A percentile compares a stretch with the other conserved stretches of the same genome.
Conservation (phyloP, 2,797 vertebrate genomes). For the Trachurus trachurus region DNA sequence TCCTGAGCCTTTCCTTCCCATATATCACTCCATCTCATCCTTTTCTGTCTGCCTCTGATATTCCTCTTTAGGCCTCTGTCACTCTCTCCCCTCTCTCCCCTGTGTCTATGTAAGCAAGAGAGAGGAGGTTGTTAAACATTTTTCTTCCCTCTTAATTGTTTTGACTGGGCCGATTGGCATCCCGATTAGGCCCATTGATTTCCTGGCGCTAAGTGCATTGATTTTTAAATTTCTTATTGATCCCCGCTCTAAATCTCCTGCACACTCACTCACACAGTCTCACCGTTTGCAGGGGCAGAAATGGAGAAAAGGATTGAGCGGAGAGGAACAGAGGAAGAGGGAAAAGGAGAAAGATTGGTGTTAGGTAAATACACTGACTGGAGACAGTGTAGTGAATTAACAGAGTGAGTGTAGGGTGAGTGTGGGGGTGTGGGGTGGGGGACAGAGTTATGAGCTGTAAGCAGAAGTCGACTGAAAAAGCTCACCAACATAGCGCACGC, state of each 20-base stretch:
- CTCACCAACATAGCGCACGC: neutral
- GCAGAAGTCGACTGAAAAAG: constrained; percentile 17
- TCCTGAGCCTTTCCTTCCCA: constrained; percentile 79
- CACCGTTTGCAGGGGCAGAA: constrained; percentile 63
- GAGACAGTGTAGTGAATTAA: constrained; percentile 77
- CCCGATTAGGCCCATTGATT: constrained; percentile 98
- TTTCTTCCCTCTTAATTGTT: constrained; percentile 96
- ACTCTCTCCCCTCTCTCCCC: constrained; percentile 43
- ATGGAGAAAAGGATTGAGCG: constrained; percentile 61
- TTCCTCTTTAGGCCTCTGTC: constrained; percentile 78
- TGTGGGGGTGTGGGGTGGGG: constrained; percentile 20
- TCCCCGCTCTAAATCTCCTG: constrained; percentile 94
- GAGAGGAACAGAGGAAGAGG: constrained; percentile 45
- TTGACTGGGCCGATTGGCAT: constrained; percentile 96
- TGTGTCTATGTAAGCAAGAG: constrained; percentile 84
- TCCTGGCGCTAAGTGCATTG: constrained; percentile 96
- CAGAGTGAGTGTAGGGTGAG: constrained; percentile 42
- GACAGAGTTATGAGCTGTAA: constrained; percentile 57
- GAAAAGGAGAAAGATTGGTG: constrained; percentile 61
- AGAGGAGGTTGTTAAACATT: constrained; percentile 93
- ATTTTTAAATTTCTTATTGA: constrained; percentile 99
- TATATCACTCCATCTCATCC: constrained; percentile 82
- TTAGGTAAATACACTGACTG: constrained; percentile 81
- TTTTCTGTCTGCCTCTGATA: constrained; percentile 72
- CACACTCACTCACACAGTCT: constrained; percentile 76